These are phyloP conservation scores for Steromphala cineraria DNA, from an alignment of 2,888 invertebrate genomes.

Conservation along the genomic window DNA sequence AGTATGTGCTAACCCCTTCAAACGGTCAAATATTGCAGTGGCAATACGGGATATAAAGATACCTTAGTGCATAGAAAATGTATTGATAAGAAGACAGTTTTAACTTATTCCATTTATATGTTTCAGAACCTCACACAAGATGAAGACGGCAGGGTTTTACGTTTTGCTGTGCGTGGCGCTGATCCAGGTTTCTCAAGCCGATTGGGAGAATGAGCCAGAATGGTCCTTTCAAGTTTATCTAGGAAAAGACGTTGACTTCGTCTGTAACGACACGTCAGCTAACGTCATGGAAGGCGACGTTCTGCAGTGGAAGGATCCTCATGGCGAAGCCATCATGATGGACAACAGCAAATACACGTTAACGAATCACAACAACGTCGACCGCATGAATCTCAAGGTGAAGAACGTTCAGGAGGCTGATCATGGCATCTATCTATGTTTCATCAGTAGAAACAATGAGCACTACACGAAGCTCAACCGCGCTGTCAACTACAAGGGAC, in stretches of 20 bases:
- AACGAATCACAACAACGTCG: constrained; percentile 23
- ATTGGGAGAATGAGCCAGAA: background rate
- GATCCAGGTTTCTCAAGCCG: background rate
- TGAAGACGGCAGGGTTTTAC: no score
- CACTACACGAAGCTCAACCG: background rate
- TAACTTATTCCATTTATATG: no score
- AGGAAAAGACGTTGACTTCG: constrained; percentile 32
- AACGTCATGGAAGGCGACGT: constrained; percentile 19
- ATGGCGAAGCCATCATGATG: background rate
- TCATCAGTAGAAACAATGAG: background rate
- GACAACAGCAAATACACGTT: constrained; percentile 31
- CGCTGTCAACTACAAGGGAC: constrained; percentile 42
- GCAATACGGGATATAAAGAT: no score
- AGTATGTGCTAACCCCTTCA: no score
- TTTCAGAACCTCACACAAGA: no score
- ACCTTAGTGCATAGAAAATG: no score
- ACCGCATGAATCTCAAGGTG: constrained; percentile 34
- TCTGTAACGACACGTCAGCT: constrained; percentile 36
- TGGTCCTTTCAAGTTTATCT: constrained; percentile 42
- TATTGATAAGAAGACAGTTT: no score
- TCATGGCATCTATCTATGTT: constrained; percentile 48
- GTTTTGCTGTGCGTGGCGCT: background rate
- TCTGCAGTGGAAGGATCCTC: constrained; percentile 21
- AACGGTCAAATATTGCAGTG: no score
- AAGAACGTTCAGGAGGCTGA: constrained; percentile 36